Percentiles rank a stretch among this genome's conserved stretches.
phyloP scores from a whole-genome alignment of 2,797 vertebrate species.

The Vultur gryphus region DNA sequence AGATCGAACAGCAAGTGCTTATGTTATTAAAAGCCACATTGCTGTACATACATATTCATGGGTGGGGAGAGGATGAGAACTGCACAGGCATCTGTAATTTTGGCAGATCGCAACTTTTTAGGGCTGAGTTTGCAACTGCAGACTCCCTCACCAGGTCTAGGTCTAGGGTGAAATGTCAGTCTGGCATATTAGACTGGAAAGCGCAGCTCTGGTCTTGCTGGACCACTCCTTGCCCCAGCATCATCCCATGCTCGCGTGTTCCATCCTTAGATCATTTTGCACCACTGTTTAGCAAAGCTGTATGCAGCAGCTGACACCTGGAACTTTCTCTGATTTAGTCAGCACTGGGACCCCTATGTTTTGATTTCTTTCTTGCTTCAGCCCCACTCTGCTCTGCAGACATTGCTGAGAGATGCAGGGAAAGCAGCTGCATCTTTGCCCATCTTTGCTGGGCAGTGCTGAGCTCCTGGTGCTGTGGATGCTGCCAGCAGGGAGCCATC shows the following conservation, averaged over 20 bases:
- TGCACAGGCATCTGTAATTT: background rate
- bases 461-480: background rate
- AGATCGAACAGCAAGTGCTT: background rate
- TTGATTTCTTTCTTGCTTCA: background rate
- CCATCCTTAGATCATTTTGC: background rate
- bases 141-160: background rate
- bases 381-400: background rate
- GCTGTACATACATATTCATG: background rate
- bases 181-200: background rate
- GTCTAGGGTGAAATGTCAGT: fast-evolving
- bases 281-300: background rate
- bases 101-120: background rate
- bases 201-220: background rate
- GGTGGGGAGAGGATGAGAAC: background rate
- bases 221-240: background rate
- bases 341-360: background rate
- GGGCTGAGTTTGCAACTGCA: background rate
- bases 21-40: background rate
- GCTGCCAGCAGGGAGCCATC: background rate
- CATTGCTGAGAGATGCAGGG: no score
- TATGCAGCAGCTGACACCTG: background rate
- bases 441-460: background rate
- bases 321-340: background rate
- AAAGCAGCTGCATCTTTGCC: background rate
- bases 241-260: fast-evolving